Percentiles rank a stretch among this genome's conserved stretches.
Conservation (phyloP, 2,888 invertebrate genomes). For the Melanostoma mellinum region DNA sequence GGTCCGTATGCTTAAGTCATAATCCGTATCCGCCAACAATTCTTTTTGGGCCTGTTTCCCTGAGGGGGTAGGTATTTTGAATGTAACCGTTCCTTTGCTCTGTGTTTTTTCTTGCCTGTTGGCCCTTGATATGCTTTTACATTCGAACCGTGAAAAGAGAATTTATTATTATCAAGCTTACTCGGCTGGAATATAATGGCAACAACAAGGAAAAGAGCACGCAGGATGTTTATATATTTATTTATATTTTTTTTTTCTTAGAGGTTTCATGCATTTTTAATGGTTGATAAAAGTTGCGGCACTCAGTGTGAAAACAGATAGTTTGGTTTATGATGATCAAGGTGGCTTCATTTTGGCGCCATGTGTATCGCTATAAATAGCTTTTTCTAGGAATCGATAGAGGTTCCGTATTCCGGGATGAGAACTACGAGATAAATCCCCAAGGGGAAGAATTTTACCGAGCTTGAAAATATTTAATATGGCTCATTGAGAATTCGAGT, state of each 20-base stretch:
- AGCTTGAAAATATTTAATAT: too few relatives aligned
- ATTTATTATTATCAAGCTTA: conserved; percentile 71
- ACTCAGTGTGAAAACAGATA: conserved; percentile 22
- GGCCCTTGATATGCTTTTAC: conserved; percentile 70
- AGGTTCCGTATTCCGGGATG: too few relatives aligned
- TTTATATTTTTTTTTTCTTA: conserved; percentile 9
- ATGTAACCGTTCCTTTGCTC: conserved; percentile 55
- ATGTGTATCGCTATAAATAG: too few relatives aligned
- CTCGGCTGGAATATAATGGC: conserved; percentile 63
- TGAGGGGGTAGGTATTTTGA: conserved; percentile 33
- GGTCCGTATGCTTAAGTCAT: conserved; percentile 56
- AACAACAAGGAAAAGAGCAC: conserved; percentile 47
- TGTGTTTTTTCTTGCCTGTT: conserved; percentile 54
- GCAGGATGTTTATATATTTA: conserved; percentile 42
- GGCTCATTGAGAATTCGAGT: too few relatives aligned
- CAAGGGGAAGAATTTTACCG: too few relatives aligned
- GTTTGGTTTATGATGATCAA: conserved; percentile 14
- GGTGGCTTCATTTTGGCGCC: neutral
- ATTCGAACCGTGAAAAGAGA: conserved; percentile 71
- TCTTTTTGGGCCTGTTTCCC: conserved; percentile 13
- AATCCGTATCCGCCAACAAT: conserved; percentile 54
- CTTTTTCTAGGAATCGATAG: too few relatives aligned
- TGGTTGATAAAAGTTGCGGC: conserved; percentile 55
- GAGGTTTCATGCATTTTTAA: conserved; percentile 67
- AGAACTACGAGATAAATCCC: too few relatives aligned